Conservation (phyloP, 2,888 invertebrate genomes). For the Cactoblastis cactorum region DNA sequence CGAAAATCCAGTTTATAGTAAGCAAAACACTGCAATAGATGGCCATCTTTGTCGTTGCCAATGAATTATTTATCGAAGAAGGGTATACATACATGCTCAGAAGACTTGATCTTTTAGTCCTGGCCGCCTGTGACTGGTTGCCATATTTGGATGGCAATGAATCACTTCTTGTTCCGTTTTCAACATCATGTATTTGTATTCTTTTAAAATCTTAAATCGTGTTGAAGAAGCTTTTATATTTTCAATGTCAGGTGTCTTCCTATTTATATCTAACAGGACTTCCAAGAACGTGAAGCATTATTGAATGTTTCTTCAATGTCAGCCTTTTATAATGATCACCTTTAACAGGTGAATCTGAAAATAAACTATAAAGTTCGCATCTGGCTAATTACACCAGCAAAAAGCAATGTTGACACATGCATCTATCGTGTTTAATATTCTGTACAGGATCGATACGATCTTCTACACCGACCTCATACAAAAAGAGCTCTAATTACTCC, state of each 20-base stretch:
- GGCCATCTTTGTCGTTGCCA: constrained; percentile 48
- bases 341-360: constrained; percentile 8
- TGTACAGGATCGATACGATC: not conserved
- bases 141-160: constrained; percentile 53
- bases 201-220: constrained; percentile 3
- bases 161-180: constrained; percentile 46
- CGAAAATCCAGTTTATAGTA: constrained; percentile 42
- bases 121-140: constrained; percentile 34
- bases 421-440: constrained; percentile 6
- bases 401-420: not conserved
- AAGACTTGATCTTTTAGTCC: constrained; percentile 43
- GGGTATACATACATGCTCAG: constrained; percentile 29
- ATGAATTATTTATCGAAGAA: constrained; percentile 51
- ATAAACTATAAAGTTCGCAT: not conserved
- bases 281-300: not conserved
- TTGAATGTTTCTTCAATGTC: not conserved
- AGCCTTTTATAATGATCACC: not conserved
- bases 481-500: constrained; percentile 8
- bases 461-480: constrained; percentile 4
- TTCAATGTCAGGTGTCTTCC: constrained; percentile 21
- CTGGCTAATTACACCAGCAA: not conserved
- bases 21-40: constrained; percentile 37
- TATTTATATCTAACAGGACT: constrained; percentile 8
- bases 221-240: constrained; percentile 5
- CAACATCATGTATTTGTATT: constrained; percentile 27